Conservation (phyloP, 2,888 invertebrate species). For the Eutolmus rufibarbis region DNA sequence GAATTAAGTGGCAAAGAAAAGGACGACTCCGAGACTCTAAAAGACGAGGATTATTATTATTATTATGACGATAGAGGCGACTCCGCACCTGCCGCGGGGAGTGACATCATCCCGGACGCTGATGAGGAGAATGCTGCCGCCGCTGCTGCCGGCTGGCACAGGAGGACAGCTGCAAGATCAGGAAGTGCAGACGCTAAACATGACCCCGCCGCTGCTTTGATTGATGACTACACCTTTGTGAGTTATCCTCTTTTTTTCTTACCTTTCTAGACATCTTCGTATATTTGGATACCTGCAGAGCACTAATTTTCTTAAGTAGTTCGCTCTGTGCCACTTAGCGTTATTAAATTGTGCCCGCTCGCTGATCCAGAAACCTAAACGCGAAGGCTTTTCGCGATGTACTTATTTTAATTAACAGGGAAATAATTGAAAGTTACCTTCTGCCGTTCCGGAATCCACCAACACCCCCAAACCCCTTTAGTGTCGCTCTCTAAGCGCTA, state of each 20-base stretch:
- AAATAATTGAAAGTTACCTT: neutral
- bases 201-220: neutral
- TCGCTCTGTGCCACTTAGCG: neutral
- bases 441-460: neutral
- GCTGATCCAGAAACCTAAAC: neutral
- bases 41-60: slow-evolving; percentile 42
- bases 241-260: neutral
- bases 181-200: neutral
- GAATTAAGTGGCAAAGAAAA: neutral
- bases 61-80: slow-evolving; percentile 41
- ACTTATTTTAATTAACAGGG: slow-evolving; percentile 28
- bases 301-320: slow-evolving; percentile 21
- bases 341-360: slow-evolving; percentile 1
- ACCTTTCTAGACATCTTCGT: neutral
- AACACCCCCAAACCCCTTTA: neutral
- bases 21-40: neutral
- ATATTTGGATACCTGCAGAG: neutral
- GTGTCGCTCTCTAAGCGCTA: neutral
- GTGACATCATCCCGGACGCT: neutral
- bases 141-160: neutral
- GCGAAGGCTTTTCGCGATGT: neutral
- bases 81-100: neutral
- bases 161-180: neutral
- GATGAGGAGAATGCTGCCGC: neutral
- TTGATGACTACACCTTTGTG: slow-evolving; percentile 29